Base-by-base conservation (phyloP, 2,888 invertebrate genomes). In the Ligdia adustata region DNA sequence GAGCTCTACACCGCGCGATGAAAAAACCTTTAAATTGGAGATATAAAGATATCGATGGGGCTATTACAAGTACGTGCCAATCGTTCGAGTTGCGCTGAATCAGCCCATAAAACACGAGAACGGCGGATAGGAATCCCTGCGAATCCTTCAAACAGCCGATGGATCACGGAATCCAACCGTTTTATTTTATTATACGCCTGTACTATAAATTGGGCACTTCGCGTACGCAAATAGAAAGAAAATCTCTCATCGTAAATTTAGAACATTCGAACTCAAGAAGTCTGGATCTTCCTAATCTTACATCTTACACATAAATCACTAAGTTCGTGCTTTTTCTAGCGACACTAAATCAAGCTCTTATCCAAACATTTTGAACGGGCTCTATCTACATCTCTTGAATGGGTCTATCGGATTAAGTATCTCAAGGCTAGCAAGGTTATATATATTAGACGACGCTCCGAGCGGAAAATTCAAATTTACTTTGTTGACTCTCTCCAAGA, bases 21-120 rank as follows among this genome's bases (percentile, higher is more conserved):
- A 47, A 44, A 43, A 40, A 32, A 45, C 29, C 41, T 52, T 48
- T 46, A 46, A 45, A 38, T 57, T 52, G 54, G 47, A 54, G 59
- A 59, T 64, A 62, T 68, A 70, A 62, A 69, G 64, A 63, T 74
- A 75, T 73, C 64, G 74, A 77, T 74, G 62, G 58, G 62, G 69
- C 70, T 69, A 71, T 79, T 77, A 80, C 60, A 57, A 46, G 62
- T 74, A 81, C 82, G 80, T 81, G 81, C 74, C 69, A 76, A 79
- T 75, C 75, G 75, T 72, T 68, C 69, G 64, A 74, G 69, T 71
- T 63, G 58, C 61, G 72, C 72, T 69, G 72, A 80, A 78, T 76
- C 75, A 72, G 77, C 64, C 69, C 65, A 73, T 79, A 75, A 81
- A 80, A 71, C 64, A 73, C 55, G 44, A 7, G 14, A 26, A 38